A percentile compares a stretch with the other conserved stretches of the same genome.
These are phyloP conservation scores for Alsophila aescularia DNA, from an alignment of 2,888 invertebrate species.

Conservation along the genomic window DNA sequence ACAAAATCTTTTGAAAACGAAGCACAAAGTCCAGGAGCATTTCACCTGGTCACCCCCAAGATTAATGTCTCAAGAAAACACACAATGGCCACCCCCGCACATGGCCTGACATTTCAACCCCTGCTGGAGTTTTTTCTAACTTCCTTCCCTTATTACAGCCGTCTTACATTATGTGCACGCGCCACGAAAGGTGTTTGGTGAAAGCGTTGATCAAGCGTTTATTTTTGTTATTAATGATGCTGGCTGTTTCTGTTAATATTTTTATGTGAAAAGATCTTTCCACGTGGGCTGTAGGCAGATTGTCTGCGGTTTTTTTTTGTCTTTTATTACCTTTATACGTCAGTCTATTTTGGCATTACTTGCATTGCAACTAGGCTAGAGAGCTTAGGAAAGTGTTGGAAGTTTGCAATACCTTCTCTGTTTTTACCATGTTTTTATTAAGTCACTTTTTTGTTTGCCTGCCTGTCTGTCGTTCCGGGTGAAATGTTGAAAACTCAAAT, in stretches of 20 bases:
- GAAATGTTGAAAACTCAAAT: too few relatives aligned
- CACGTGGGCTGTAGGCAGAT: too few relatives aligned
- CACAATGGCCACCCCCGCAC: slow-evolving; percentile 74
- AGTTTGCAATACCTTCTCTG: too few relatives aligned
- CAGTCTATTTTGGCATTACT: too few relatives aligned
- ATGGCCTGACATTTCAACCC: slow-evolving; percentile 75
- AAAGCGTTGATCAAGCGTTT: slow-evolving; percentile 72
- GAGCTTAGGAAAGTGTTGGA: too few relatives aligned
- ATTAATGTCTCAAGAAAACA: slow-evolving; percentile 72
- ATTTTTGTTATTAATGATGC: slow-evolving; percentile 38
- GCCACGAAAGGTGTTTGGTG: slow-evolving; percentile 77
- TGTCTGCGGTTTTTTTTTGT: too few relatives aligned
- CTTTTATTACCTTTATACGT: too few relatives aligned
- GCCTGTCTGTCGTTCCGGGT: too few relatives aligned
- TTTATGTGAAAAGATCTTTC: too few relatives aligned
- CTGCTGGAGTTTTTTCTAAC: slow-evolving; percentile 61
- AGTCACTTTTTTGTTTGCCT: too few relatives aligned
- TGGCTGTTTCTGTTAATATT: background rate
- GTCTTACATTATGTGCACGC: slow-evolving; percentile 73
- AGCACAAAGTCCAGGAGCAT: slow-evolving; percentile 46
- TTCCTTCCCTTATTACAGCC: slow-evolving; percentile 70
- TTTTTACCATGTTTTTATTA: too few relatives aligned
- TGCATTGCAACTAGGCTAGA: too few relatives aligned
- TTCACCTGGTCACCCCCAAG: slow-evolving; percentile 74
- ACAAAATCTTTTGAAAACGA: slow-evolving; percentile 25